Evolutionary conservation across 2,113 vertebrate species (phyloP), one percentile per base, ranked within the genome.

Genomic region (Laticauda laticaudata): DNA sequence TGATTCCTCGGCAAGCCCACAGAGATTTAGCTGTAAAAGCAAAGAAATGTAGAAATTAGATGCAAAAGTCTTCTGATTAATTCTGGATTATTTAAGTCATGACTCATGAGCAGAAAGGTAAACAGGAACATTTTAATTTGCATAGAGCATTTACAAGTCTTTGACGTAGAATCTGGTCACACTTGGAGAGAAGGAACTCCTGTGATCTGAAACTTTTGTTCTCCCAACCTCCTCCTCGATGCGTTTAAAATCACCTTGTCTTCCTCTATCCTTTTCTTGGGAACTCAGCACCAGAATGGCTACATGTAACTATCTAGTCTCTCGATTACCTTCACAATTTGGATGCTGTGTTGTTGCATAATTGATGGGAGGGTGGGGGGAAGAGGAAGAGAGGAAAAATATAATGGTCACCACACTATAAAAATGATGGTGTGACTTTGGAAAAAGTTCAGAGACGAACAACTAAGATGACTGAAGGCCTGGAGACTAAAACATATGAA

Each of bases 251-350:
- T 61, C 92, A 21, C 87, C 15, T 26, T 26, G 45, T 90, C 56
- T 93, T 45, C 45, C 45, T 39, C 69, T 34, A 8, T 39, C 18
- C 2, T 6, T 34, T 34, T 39, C 55, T 48, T 43, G 69, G 69
- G 18, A 86, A 53, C 55, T 90, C 75, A 26, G 29, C 5, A 75
- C 75, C 87, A 56, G 34, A 64, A n/a, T 43, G 55, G n/a, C 92
- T 87, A 39, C 90, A 64, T 90, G 88, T 61, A 90, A 90, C 61
- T 90, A 86, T 9, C 88, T 53, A 48, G 54, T 87, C 89, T 90
- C n/a, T 57, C 53, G 23, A 90, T 90, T 61, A 87, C 56, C 1
- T 64, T 81, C 59, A 87, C 89, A 45, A 24, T 90, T 93, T 24
- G 39, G 81, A 90, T 87, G 88, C 56, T 21, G 1, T 61, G 55